A percentile compares a stretch with the other conserved stretches of the same genome.
These are phyloP conservation scores for Sciurus vulgaris DNA, from an alignment of 2,797 vertebrate species.

Conservation along the genomic window DNA sequence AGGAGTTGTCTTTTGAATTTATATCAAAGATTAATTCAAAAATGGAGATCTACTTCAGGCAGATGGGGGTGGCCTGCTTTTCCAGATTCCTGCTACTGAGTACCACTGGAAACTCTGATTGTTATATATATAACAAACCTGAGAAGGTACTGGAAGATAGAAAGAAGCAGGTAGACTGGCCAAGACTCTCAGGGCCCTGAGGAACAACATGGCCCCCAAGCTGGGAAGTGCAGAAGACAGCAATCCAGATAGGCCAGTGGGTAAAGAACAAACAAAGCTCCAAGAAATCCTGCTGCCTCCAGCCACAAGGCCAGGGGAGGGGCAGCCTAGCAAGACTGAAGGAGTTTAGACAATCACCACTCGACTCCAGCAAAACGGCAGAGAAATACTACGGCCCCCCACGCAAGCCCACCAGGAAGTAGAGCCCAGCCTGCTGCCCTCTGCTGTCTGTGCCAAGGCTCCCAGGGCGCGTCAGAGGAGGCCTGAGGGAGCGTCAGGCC, in stretches of 20 bases:
- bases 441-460: neutral
- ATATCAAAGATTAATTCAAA: neutral
- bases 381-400: neutral
- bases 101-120: neutral
- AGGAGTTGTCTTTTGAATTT: neutral
- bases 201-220: neutral
- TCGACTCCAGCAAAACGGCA: neutral
- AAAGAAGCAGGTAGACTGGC: neutral
- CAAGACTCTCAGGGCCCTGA: neutral
- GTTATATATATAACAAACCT: neutral
- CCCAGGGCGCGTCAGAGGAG: neutral
- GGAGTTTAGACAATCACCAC: neutral
- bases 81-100: neutral
- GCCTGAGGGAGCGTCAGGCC: neutral
- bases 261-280: neutral
- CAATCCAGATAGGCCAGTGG: neutral
- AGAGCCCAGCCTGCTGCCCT: neutral
- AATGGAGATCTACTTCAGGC: neutral
- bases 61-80: neutral
- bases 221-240: neutral
- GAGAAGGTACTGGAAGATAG: neutral
- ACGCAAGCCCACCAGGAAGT: neutral
- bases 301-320: neutral
- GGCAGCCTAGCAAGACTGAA: neutral
- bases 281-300: neutral